Evolutionary conservation across 1,140 invertebrate species (phyloP), one percentile per base, ranked within the genome.

Genomic region (Ladona fulva): DNA sequence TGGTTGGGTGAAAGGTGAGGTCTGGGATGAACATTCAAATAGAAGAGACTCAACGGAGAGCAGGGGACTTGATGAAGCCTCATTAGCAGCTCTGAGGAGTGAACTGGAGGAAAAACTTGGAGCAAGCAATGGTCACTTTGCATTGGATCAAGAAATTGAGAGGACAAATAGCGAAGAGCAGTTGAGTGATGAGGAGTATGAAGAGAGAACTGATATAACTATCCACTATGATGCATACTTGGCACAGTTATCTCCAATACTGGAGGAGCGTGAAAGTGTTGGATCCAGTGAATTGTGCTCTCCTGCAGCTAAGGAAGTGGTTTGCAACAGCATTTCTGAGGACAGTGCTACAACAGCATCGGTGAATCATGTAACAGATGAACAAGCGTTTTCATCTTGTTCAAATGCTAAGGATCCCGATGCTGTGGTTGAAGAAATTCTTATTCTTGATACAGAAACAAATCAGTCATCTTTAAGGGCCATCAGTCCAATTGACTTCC

Each of bases 101-200:
- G 91, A 93, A 83, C 83, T 93, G 74, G 86, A 89, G 80, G 87
- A 91, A 75, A 93, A 92, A 84, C 84, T 93, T 78, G 91, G n/a
- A 52, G 74, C 29, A 25, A 52, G 14, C 22, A 66, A 24, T 52
- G 12, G 44, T 79, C 76, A 10, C 76, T 77, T 76, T 81, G 80
- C 79, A 91, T 90, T 22, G 10, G 90, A 91, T 82, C 90, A 90
- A 7, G 84, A 86, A 77, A 79, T 83, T n/a, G 83, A 85, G 37
- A 79, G 80, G 42, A 82, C 84, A 24, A 80, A 74, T 11, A 84
- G 83, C 78, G 82, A 82, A 0, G 82, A 84, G 12, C 84, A 85
- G 66, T 5, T 19, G 12, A 25, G 42, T 10, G 25, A 77, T 24
- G 83, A 83, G 73, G 81, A 82, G 66, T 82, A 83, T 25, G 83